Evolutionary conservation across 2,797 vertebrate genomes (phyloP).

Genomic region (Eidolon dupreanum): DNA sequence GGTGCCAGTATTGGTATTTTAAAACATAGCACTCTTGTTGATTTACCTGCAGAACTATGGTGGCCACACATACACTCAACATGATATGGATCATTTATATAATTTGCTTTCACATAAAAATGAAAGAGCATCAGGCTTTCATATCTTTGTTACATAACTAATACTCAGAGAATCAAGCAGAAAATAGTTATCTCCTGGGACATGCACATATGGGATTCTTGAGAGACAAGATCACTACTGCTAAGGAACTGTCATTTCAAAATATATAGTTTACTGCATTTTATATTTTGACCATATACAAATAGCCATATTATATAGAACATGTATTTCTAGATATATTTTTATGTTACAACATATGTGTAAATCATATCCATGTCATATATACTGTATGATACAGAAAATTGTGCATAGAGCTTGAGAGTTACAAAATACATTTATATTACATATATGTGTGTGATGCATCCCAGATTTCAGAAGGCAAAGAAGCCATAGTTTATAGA

Average conservation of each 20-base stretch:
- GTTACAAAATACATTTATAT: not conserved
- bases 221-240: not conserved
- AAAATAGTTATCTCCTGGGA: not conserved
- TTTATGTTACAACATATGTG: not conserved
- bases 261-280: not conserved
- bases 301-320: not conserved
- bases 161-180: not conserved
- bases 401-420: not conserved
- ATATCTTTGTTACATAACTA: not conserved
- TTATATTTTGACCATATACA: not conserved
- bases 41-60: not conserved
- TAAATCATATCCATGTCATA: not conserved
- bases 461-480: not conserved
- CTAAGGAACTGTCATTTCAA: not conserved
- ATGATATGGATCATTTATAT: not conserved
- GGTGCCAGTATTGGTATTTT: not conserved
- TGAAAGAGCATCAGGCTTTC: not conserved
- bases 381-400: not conserved
- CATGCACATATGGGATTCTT: not conserved
- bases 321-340: not conserved
- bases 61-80: not conserved
- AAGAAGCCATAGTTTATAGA: not conserved
- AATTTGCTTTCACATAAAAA: not conserved
- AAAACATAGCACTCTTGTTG: not conserved
- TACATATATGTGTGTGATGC: not conserved